Evolutionary conservation across 2,797 vertebrate genomes (phyloP).

Genomic region (Calcarius lapponicus): DNA sequence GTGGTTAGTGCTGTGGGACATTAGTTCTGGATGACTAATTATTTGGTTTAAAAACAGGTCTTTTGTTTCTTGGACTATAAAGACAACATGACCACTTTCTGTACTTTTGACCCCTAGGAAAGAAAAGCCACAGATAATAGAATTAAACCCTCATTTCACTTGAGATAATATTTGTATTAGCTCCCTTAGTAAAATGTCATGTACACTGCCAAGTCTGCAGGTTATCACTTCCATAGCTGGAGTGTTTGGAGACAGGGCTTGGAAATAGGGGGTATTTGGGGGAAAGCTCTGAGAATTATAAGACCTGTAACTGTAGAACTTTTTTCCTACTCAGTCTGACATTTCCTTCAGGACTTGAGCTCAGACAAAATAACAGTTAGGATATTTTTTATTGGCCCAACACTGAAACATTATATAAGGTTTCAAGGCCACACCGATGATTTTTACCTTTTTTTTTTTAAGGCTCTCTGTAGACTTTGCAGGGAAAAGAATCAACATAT

Average conservation of each 20-base stretch:
- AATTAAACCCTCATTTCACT: slow-evolving; percentile 86
- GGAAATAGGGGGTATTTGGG: slow-evolving; percentile 32
- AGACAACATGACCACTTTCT: slow-evolving; percentile 82
- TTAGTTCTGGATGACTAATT: slow-evolving; percentile 74
- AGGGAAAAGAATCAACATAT: slow-evolving; percentile 32
- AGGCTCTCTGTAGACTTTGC: background rate
- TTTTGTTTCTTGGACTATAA: slow-evolving; percentile 75
- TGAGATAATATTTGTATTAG: slow-evolving; percentile 87
- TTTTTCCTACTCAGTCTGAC: slow-evolving; percentile 54
- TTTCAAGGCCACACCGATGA: slow-evolving; percentile 64
- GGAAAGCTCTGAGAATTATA: slow-evolving; percentile 63
- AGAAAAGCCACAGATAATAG: slow-evolving; percentile 88
- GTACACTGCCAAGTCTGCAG: slow-evolving; percentile 70
- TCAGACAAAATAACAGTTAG: slow-evolving; percentile 58
- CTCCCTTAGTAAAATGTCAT: slow-evolving; percentile 74
- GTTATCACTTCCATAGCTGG: slow-evolving; percentile 69
- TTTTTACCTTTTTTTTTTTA: slow-evolving; percentile 14
- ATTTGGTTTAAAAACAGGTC: slow-evolving; percentile 74
- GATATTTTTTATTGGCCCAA: slow-evolving; percentile 68
- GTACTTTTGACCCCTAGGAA: slow-evolving; percentile 83
- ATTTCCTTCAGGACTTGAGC: slow-evolving; percentile 62
- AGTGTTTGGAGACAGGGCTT: slow-evolving; percentile 62
- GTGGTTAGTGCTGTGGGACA: slow-evolving; percentile 58
- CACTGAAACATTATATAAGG: slow-evolving; percentile 58
- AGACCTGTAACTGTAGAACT: slow-evolving; percentile 60